Conservation (phyloP, 2,113 vertebrate species). For the Spilogale gracilis region DNA sequence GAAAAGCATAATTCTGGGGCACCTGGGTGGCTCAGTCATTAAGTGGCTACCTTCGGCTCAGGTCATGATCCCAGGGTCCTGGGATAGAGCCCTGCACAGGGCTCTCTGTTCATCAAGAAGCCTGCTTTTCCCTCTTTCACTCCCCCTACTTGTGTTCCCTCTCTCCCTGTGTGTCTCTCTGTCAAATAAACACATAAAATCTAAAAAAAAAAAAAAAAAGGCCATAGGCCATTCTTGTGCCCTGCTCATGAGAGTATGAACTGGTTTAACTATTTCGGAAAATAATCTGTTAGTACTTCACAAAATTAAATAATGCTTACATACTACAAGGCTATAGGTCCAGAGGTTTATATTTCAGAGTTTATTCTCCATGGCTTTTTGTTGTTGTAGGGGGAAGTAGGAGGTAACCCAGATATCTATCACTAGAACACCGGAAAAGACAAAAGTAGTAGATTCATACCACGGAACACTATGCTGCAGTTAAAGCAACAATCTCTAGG, state of each 20-base stretch:
- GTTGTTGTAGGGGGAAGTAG: neutral
- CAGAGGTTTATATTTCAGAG: neutral
- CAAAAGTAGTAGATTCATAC: neutral
- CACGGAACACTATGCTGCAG: neutral
- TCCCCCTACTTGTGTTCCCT: too few relatives aligned
- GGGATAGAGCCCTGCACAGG: neutral
- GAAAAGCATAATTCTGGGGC: neutral
- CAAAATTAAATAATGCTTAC: conserved; percentile 13
- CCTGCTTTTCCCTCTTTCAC: neutral
- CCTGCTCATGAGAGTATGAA: neutral
- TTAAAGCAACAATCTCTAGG: neutral
- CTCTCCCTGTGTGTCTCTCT: too few relatives aligned
- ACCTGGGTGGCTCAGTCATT: neutral
- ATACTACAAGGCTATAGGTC: neutral
- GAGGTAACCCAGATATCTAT: neutral
- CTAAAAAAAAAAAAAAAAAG: neutral
- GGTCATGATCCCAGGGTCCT: neutral
- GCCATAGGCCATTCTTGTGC: neutral
- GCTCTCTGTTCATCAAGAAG: neutral
- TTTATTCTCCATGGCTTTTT: neutral
- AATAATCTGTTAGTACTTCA: neutral
- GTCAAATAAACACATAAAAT: neutral
- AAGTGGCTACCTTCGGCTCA: neutral
- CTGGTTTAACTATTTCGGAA: conserved; percentile 4
- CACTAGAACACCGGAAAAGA: neutral